Conservation (phyloP, 1,140 invertebrate genomes). For the Ceratina australensis region DNA sequence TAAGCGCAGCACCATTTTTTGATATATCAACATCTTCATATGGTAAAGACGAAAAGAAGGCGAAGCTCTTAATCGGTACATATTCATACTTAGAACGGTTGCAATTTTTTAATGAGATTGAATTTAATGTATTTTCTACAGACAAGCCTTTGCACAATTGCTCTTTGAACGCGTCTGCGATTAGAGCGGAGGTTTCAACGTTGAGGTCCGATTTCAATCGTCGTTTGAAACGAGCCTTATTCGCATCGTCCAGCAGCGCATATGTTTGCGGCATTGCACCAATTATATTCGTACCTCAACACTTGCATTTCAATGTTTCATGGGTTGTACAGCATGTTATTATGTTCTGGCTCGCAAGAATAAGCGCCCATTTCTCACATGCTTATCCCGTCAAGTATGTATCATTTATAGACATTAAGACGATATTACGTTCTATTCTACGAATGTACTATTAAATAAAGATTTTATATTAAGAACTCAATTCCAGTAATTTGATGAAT, state of each 20-base stretch:
- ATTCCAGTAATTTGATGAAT: slow-evolving; percentile 42
- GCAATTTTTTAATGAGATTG: background rate
- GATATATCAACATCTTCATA: slow-evolving; percentile 80
- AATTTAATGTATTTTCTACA: slow-evolving; percentile 54
- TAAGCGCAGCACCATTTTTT: slow-evolving; percentile 85
- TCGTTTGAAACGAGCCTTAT: slow-evolving; percentile 93
- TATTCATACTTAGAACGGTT: background rate
- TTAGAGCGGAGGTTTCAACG: slow-evolving; percentile 91
- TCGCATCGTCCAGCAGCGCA: slow-evolving; percentile 92
- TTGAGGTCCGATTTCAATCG: slow-evolving; percentile 93
- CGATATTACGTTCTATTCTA: background rate
- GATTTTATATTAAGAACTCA: slow-evolving; percentile 34
- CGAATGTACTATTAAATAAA: background rate
- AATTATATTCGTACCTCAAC: slow-evolving; percentile 85
- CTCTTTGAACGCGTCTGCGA: slow-evolving; percentile 84
- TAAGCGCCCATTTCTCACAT: slow-evolving; percentile 90
- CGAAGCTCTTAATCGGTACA: slow-evolving; percentile 73
- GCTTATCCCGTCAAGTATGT: slow-evolving; percentile 83
- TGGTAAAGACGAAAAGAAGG: slow-evolving; percentile 74
- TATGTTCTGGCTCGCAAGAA: slow-evolving; percentile 90
- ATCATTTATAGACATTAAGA: slow-evolving; percentile 14
- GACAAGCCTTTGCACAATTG: slow-evolving; percentile 85
- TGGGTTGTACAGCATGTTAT: slow-evolving; percentile 91
- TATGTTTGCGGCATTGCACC: slow-evolving; percentile 96
- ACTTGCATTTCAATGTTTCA: slow-evolving; percentile 91